Conservation (phyloP, 2,888 invertebrate genomes). For the Incurvaria masculella region DNA sequence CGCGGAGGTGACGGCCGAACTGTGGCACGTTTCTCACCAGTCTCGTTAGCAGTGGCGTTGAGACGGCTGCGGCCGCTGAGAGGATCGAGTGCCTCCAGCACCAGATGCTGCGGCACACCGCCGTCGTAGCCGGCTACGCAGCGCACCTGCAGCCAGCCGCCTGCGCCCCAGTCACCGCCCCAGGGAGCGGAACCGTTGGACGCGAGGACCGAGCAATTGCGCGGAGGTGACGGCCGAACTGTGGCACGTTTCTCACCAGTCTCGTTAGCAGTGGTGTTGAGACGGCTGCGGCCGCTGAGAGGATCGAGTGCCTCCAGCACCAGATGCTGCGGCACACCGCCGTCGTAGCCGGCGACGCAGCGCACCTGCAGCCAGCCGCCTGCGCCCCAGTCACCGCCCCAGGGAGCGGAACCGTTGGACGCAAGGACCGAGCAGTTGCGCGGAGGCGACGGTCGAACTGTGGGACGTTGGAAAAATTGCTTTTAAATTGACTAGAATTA, state of each 20-base stretch:
- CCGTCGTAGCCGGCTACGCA: constrained; percentile 88
- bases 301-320: constrained; percentile 80
- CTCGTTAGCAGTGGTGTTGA: constrained; percentile 68
- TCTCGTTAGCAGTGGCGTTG: constrained; percentile 65
- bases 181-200: constrained; percentile 53
- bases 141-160: constrained; percentile 65
- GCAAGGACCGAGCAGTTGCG: constrained; percentile 81
- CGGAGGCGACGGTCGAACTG: constrained; percentile 78
- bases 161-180: constrained; percentile 29
- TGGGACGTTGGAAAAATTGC: too few species aligned
- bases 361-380: constrained; percentile 66
- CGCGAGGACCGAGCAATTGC: constrained; percentile 80
- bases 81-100: constrained; percentile 78
- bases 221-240: constrained; percentile 79
- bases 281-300: constrained; percentile 60
- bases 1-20: constrained; percentile 79
- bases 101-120: constrained; percentile 80
- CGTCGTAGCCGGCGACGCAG: constrained; percentile 85
- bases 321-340: constrained; percentile 82
- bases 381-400: constrained; percentile 30
- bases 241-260: constrained; percentile 35
- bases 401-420: constrained; percentile 52
- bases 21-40: constrained; percentile 35
- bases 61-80: constrained; percentile 63
- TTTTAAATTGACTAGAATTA: too few species aligned